A percentile compares a stretch with the other conserved stretches of the same genome.
Conservation (phyloP, 2,113 vertebrate species). For the Archocentrus centrarchus region DNA sequence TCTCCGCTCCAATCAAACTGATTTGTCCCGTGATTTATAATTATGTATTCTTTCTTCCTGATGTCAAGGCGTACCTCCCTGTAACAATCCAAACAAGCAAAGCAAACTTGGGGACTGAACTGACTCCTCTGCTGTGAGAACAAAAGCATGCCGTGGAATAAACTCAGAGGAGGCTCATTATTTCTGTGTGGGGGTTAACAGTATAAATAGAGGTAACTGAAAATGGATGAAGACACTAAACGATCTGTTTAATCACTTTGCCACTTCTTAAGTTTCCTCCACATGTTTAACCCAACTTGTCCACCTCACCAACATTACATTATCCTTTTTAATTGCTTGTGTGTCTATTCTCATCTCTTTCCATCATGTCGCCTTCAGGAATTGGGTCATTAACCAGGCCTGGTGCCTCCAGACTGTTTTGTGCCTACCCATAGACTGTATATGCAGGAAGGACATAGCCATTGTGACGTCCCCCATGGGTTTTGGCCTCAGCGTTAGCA, state of each 20-base stretch:
- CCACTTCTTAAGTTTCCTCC: conserved; percentile 19
- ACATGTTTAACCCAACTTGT: conserved; percentile 48
- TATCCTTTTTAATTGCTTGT: conserved; percentile 58
- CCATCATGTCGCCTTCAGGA: conserved; percentile 25
- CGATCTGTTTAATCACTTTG: conserved; percentile 33
- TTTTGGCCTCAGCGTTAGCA: background rate
- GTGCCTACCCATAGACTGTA: background rate
- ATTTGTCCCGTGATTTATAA: conserved; percentile 23
- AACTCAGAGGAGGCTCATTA: conserved; percentile 42
- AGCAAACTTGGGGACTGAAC: conserved; percentile 2
- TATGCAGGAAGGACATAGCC: background rate
- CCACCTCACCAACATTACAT: conserved; percentile 51
- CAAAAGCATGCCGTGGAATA: conserved; percentile 21
- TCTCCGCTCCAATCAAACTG: conserved; percentile 6
- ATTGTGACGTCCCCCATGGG: background rate
- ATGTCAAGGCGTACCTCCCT: background rate
- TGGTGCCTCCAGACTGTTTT: conserved; percentile 36
- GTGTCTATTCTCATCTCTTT: conserved; percentile 4
- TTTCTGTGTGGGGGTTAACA: conserved; percentile 18
- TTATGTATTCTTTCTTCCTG: conserved; percentile 25
- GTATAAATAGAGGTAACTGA: conserved; percentile 18
- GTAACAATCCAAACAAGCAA: conserved; percentile 23
- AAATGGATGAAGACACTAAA: conserved; percentile 27
- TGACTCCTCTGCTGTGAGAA: conserved; percentile 29
- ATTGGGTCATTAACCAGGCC: conserved; percentile 36